Base-by-base conservation (phyloP, 2,888 invertebrate genomes). In the Tetramorium bicarinatum region DNA sequence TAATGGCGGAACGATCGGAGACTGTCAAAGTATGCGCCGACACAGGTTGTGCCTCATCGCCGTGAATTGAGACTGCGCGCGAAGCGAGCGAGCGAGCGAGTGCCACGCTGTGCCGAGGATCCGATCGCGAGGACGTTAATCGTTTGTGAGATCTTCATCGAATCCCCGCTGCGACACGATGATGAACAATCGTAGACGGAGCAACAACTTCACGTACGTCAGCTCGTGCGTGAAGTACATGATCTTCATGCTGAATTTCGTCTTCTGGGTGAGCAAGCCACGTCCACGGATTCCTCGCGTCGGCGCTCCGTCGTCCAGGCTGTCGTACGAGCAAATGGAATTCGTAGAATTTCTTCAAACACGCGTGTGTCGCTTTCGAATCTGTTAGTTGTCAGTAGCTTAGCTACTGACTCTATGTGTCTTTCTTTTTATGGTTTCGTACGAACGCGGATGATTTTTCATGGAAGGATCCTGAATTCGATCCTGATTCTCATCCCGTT, bases 211-310 rank as follows among this genome's bases (percentile, higher is more conserved):
- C 93, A 97, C 97, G 2, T 97, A 97, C 93, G 97, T 98, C 92
- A 98, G 97, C 95, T 97, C 98, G 71, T 98, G 97, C 95, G 97
- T 98, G 72, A 98, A 98, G 95, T 98, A 98, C 95, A 97, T 98
- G 95, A 97, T 98, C 95, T 98, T 98, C 95, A 96, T 98, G 92
- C 96, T 98, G 91, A 98, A 98, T 95, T 98, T 98, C 94, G 95
- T 98, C 91, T 98, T 98, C 95, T 98, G 98, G 98, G 98, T 98
- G 95, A 96, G 97, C 96, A 41, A 74, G 29, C 4, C 18, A 38
- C 9, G 11, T 72, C 13, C 7, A 8, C 2, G 18, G 25, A 41
- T 41, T 25, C n/a, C 15, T 8, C 18, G 3, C n/a, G 18, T 41
- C 18, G 38, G 38, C 49, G 11, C n/a, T 21, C 3, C 13, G 18